A percentile compares a stretch with the other conserved stretches of the same genome.
Evolutionary conservation across 2,888 invertebrate species (phyloP).

Genomic region (Calameuta idolon): DNA sequence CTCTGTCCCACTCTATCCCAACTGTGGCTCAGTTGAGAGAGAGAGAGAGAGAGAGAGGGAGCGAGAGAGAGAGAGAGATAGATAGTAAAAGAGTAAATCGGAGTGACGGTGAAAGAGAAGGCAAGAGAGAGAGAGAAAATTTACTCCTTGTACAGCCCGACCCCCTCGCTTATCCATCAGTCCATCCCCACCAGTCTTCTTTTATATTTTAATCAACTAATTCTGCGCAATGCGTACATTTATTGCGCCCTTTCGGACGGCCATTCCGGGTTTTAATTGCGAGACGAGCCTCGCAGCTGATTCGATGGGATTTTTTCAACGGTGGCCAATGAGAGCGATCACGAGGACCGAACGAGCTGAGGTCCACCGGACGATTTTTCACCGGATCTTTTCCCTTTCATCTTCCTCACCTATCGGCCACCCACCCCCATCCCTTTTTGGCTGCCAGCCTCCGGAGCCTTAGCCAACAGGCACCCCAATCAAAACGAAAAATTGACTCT

Average conservation of each 20-base stretch:
- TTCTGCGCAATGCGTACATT: constrained; percentile 66
- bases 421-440: constrained; percentile 13
- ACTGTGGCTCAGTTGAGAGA: constrained; percentile 21
- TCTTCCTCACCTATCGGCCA: constrained; percentile 18
- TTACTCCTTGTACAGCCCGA: constrained; percentile 52
- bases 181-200: constrained; percentile 55
- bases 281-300: constrained; percentile 59
- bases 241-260: constrained; percentile 56
- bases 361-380: constrained; percentile 17
- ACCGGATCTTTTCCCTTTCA: constrained; percentile 17
- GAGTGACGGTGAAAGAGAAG: constrained; percentile 28
- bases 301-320: constrained; percentile 62
- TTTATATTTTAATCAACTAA: constrained; percentile 68
- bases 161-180: constrained; percentile 45
- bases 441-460: constrained; percentile 13
- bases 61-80: constrained; percentile 29
- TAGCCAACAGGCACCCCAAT: neutral
- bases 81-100: constrained; percentile 23
- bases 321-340: constrained; percentile 61
- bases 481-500: too few species aligned
- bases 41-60: constrained; percentile 33
- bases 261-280: constrained; percentile 62
- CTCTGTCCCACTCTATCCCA: constrained; percentile 19
- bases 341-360: constrained; percentile 32
- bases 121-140: constrained; percentile 23